A percentile compares a stretch with the other conserved stretches of the same genome.
Evolutionary conservation across 2,797 vertebrate species (phyloP).

Genomic region (Sebastes iracundus): DNA sequence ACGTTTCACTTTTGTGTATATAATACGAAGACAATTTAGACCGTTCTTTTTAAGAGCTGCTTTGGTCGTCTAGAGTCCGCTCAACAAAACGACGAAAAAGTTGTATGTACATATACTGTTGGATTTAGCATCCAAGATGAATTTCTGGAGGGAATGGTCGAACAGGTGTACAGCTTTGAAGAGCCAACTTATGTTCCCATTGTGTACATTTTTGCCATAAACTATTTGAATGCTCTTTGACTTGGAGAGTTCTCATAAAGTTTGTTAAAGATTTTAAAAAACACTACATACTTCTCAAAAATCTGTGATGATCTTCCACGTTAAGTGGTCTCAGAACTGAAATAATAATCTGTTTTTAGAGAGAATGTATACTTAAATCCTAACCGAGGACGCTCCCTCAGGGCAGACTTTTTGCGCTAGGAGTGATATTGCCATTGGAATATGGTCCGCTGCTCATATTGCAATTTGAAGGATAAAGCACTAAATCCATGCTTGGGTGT

Average conservation of each 20-base stretch:
- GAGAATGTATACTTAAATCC: constrained; percentile 72
- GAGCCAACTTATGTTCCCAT: constrained; percentile 53
- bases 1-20: constrained; percentile 81
- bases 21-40: constrained; percentile 75
- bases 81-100: constrained; percentile 36
- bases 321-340: constrained; percentile 60
- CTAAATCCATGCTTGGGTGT: constrained; percentile 71
- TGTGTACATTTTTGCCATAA: constrained; percentile 70
- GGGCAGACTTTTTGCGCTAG: constrained; percentile 43
- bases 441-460: constrained; percentile 64
- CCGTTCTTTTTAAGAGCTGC: constrained; percentile 74
- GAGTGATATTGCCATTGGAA: constrained; percentile 66
- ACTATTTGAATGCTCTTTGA: constrained; percentile 57
- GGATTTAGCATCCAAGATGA: constrained; percentile 59
- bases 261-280: constrained; percentile 55
- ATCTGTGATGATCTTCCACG: constrained; percentile 59
- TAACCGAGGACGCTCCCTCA: constrained; percentile 47
- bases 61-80: constrained; percentile 65
- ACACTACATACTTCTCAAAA: constrained; percentile 53
- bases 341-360: constrained; percentile 66
- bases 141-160: constrained; percentile 56
- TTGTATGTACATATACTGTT: constrained; percentile 70
- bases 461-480: constrained; percentile 72
- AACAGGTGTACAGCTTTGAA: constrained; percentile 73
- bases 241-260: constrained; percentile 47